Evolutionary conservation across 2,797 vertebrate genomes (phyloP), one percentile per base, ranked within the genome.

Genomic region (Poecilia gillii): DNA sequence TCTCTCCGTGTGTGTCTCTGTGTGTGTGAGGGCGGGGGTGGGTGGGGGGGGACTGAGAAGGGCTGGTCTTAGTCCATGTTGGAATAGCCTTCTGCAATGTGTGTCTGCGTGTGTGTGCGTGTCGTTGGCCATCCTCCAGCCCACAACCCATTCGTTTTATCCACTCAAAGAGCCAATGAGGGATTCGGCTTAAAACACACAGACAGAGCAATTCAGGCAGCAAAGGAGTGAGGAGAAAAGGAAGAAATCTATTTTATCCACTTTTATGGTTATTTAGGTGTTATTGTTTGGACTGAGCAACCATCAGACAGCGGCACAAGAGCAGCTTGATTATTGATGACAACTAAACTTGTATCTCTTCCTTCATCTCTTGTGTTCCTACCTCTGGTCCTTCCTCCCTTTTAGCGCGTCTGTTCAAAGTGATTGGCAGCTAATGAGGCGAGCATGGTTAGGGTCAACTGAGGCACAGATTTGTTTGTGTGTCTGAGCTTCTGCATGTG

Each of bases 351-450:
- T 84, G 81, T 83, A 51, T 75, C 77, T 72, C 20, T 72, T 87
- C 74, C 47, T 88, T 85, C 82, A 72, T 85, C 81, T 85, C 80
- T 74, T 66, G 81, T 72, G 16, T n/a, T 68, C 51, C 82, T 80
- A 71, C 80, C 84, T 46, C 62, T 28, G 74, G 71, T 76, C 59
- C 55, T n/a, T 72, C 28, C 57, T 53, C 77, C 31, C 76, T 41
- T 85, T 82, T 49, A 64, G 83, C 80, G 81, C 16, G 39, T 71
- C 72, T 80, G 70, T 85, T 84, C 75, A 88, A 87, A 92, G 88
- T 95, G 94, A 93, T 92, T 92, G 94, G 91, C 91, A 94, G 88
- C 92, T 93, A 93, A 94, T 91, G 92, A 94, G 91, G 85, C 84
- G 28, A 84, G 86, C 87, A 87, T 73, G 81, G 87, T 90, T 87